Evolutionary conservation across 2,113 vertebrate species (phyloP).

Genomic region (Eptatretus burgeri): DNA sequence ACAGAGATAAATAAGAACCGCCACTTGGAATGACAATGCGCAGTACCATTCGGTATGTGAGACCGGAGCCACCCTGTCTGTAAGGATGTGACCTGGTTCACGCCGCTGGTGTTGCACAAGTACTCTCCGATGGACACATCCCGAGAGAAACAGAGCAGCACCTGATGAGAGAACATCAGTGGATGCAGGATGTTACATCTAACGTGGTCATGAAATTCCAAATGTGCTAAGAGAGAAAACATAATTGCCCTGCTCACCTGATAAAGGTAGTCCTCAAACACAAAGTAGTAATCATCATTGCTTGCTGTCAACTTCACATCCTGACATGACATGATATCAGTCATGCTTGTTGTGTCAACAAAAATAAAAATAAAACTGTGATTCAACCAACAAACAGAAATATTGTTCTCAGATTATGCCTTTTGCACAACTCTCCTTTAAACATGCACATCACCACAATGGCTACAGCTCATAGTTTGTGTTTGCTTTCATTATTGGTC

Average conservation of each 20-base stretch:
- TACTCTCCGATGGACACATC: slow-evolving; percentile 62
- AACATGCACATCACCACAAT: too few relatives aligned
- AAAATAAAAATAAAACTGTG: too few relatives aligned
- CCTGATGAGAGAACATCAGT: slow-evolving; percentile 19
- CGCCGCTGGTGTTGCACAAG: slow-evolving; percentile 68
- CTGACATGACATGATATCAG: slow-evolving; percentile 15
- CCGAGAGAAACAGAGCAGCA: slow-evolving; percentile 72
- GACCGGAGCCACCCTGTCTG: too few relatives aligned
- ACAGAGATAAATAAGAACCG: too few relatives aligned
- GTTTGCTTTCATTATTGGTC: too few relatives aligned
- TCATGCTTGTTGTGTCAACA: too few relatives aligned
- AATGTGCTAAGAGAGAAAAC: slow-evolving; percentile 10
- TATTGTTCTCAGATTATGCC: too few relatives aligned
- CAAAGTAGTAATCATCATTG: slow-evolving; percentile 97
- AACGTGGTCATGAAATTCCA: slow-evolving; percentile 11
- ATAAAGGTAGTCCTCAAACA: slow-evolving; percentile 96
- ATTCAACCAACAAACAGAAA: too few relatives aligned
- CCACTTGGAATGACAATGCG: too few relatives aligned
- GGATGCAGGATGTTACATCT: slow-evolving; percentile 9
- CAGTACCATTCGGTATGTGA: too few relatives aligned
- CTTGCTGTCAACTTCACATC: slow-evolving; percentile 92
- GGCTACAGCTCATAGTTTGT: too few relatives aligned
- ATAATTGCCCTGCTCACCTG: slow-evolving; percentile 32
- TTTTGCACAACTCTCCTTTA: too few relatives aligned
- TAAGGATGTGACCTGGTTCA: slow-evolving; percentile 15